Conservation (phyloP, 2,888 invertebrate species). For the Thymelicus lineola region DNA sequence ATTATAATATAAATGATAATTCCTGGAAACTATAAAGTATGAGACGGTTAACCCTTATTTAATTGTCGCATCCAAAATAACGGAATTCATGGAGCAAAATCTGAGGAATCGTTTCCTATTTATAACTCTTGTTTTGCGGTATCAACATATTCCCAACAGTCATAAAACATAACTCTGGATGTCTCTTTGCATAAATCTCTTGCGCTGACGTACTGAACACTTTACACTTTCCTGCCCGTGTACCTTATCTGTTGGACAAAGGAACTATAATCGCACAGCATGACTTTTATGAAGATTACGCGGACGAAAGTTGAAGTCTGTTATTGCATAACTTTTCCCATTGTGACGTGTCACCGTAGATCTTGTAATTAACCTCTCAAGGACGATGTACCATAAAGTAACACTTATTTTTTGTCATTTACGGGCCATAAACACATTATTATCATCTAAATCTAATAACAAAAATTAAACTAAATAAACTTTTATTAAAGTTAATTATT, state of each 20-base stretch:
- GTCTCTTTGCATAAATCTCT: slow-evolving; percentile 63
- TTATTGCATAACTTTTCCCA: slow-evolving; percentile 74
- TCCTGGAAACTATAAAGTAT: no score
- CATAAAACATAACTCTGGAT: slow-evolving; percentile 55
- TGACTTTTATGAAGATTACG: slow-evolving; percentile 45
- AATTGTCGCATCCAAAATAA: not conserved
- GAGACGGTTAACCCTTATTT: not conserved
- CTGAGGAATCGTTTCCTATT: slow-evolving; percentile 4
- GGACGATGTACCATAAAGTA: slow-evolving; percentile 29
- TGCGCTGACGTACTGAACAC: slow-evolving; percentile 53
- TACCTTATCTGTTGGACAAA: slow-evolving; percentile 49
- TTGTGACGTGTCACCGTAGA: slow-evolving; percentile 59
- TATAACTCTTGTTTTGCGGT: slow-evolving; percentile 15
- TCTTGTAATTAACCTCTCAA: slow-evolving; percentile 62
- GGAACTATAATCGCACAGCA: slow-evolving; percentile 50
- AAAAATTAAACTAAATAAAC: no score
- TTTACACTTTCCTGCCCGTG: slow-evolving; percentile 39
- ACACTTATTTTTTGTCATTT: slow-evolving; percentile 7
- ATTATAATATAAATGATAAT: no score
- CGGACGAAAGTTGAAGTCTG: slow-evolving; percentile 57
- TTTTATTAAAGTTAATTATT: no score
- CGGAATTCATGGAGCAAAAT: not conserved
- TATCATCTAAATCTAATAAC: no score
- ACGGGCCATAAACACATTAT: not conserved
- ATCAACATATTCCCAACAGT: slow-evolving; percentile 47